Evolutionary conservation across 2,113 vertebrate species (phyloP), one percentile per base, ranked within the genome.

Genomic region (Rhynchopsitta pachyrhyncha): DNA sequence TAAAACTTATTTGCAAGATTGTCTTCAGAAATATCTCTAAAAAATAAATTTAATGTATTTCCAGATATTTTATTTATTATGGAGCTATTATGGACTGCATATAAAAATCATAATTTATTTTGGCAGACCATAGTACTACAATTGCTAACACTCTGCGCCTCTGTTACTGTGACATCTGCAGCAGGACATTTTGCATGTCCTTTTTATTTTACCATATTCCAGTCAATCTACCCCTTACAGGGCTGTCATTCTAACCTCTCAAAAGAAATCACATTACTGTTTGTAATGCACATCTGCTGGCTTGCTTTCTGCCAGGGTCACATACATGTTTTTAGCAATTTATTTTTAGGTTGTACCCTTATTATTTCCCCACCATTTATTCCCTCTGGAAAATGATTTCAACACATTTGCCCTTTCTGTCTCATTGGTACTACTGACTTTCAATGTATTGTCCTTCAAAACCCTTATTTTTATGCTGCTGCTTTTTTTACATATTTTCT

Each of bases 281-380:
- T 80, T 41, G 18, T 66, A 37, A 85, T 1, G 31, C 22, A 29
- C 4, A 10, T 60, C 67, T 74, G 55, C 55, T 42, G 46, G 49
- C 28, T 86, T 47, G n/a, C 23, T 44, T 11, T 57, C 64, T 57
- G 49, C 52, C 35, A 64, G 42, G 33, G 69, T 90, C 79, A 39
- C 50, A 19, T 25, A 24, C 6, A 49, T 50, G 86, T 29, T 79
- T 79, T 33, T 50, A 60, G 53, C 63, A 24, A 22, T 79, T 53
- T 95, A 90, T 94, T 95, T 95, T 96, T 85, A 94, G 89, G 41
- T 44, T 79, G 4, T 17, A 74, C 57, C 85, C 84, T 95, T 82
- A 87, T 94, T 91, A 69, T 49, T 87, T 91, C 75, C 79, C 28
- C 3, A 28, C 46, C 59, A 10, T 91, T 94, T 91, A 59, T 85